Evolutionary conservation across 2,888 invertebrate genomes (phyloP), one percentile per base, ranked within the genome.

Genomic region (Diaphora mendica): DNA sequence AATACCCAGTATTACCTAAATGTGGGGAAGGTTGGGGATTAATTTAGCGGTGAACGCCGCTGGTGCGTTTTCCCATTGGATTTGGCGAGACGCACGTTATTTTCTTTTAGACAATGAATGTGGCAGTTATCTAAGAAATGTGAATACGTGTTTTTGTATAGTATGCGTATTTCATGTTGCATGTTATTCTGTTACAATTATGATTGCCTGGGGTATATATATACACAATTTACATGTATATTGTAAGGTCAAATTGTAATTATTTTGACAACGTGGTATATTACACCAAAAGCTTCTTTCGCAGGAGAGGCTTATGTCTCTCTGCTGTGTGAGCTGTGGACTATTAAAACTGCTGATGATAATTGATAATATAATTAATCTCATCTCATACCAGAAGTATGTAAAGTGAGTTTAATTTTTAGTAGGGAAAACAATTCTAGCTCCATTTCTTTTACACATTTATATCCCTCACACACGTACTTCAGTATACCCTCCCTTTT

Each of bases 1-100:
- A 93, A 94, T 93, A 92, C 89, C 83, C 77, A 80, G 84, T 93
- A 93, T 93, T 93, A 92, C 88, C 82, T 77, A 81, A 62, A 83
- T 88, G 89, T 90, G 90, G 89, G 87, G 90, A 89, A 89, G 85
- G 86, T 80, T 79, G 80, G 82, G 90, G 91, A 92, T 92, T 93
- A 91, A 93, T 92, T 91, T 89, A 84, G 85, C 85, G 87, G 89
- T 87, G 87, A 88, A 85, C 83, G 79, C 78, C 77, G 82, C 79
- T 71, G 77, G 84, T 74, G 85, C 82, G 79, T 84, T 84, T 86
- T 86, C 89, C 89, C 90, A 85, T 84, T 77, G 87, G 87, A 79
- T 85, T 83, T 78, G 77, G 82, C 68, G 82, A 76, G 64, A 70
- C 55, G 69, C 68, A 55, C 81, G 77, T 82, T 83, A 81, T 76